Evolutionary conservation across 1,140 invertebrate genomes (phyloP).

Genomic region (Doryteuthis pealeii): DNA sequence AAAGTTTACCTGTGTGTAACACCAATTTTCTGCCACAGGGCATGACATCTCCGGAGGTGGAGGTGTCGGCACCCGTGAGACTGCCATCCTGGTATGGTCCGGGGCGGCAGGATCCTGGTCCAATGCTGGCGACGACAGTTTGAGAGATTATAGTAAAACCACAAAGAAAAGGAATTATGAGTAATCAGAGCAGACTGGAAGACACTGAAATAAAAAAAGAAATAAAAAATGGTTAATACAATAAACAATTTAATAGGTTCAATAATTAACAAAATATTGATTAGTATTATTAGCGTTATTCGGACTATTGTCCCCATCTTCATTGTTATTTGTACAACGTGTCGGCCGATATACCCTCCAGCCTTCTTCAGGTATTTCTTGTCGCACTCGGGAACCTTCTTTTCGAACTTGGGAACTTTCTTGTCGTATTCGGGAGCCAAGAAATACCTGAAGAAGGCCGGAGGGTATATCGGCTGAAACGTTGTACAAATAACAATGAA

Average conservation of each 20-base stretch:
- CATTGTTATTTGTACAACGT: too few relatives aligned
- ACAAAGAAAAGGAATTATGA: not conserved
- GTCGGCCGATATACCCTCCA: too few relatives aligned
- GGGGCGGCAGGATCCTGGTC: slow-evolving; percentile 48
- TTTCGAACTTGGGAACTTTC: too few relatives aligned
- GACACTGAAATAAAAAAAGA: not conserved
- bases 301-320: too few relatives aligned
- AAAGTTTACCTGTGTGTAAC: slow-evolving; percentile 59
- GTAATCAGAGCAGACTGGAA: not conserved
- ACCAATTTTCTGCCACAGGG: slow-evolving; percentile 62
- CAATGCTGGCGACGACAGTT: slow-evolving; percentile 35
- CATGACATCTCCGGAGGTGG: slow-evolving; percentile 57
- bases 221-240: not conserved
- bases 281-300: too few relatives aligned
- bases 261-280: too few relatives aligned
- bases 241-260: not conserved
- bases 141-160: slow-evolving; percentile 22
- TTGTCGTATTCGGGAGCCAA: too few relatives aligned
- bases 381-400: too few relatives aligned
- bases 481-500: too few relatives aligned
- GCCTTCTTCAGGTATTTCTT: too few relatives aligned
- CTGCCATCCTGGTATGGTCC: slow-evolving; percentile 50
- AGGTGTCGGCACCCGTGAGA: slow-evolving; percentile 52
- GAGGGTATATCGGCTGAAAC: too few relatives aligned
- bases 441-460: too few relatives aligned